Conservation (phyloP, 2,888 invertebrate species). For the Lypha dubia region DNA sequence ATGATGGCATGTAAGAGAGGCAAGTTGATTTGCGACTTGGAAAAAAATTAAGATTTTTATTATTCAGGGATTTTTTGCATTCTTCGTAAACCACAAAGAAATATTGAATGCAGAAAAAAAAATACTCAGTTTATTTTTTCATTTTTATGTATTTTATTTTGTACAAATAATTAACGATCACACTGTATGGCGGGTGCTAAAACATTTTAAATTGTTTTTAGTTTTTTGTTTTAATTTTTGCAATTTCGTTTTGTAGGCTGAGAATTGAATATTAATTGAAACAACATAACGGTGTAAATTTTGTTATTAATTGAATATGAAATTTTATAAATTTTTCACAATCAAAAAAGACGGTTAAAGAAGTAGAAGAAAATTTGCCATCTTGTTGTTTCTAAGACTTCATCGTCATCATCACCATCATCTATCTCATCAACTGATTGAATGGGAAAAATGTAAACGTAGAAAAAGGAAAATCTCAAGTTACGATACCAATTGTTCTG, state of each 20-base stretch:
- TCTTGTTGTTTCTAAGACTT: background rate
- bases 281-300: constrained; percentile 50
- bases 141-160: too few relatives aligned
- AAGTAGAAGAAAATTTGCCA: constrained; percentile 6
- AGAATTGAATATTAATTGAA: constrained; percentile 59
- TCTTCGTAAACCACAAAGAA: too few relatives aligned
- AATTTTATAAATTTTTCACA: background rate
- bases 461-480: constrained; percentile 17
- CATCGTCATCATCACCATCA: too few relatives aligned
- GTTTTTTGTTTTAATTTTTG: background rate
- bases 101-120: too few relatives aligned
- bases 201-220: constrained; percentile 1
- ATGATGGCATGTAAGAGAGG: too few relatives aligned
- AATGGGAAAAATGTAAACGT: constrained; percentile 48
- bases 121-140: too few relatives aligned
- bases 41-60: too few relatives aligned
- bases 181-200: constrained; percentile 12
- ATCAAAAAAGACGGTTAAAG: background rate
- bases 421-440: constrained; percentile 22
- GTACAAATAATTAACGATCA: background rate
- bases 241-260: constrained; percentile 51
- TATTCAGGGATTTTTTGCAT: too few relatives aligned
- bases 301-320: constrained; percentile 49
- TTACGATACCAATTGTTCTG: constrained; percentile 49
- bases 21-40: too few relatives aligned